Evolutionary conservation across 2,888 invertebrate species (phyloP).

Genomic region (Stramonita haemastoma): DNA sequence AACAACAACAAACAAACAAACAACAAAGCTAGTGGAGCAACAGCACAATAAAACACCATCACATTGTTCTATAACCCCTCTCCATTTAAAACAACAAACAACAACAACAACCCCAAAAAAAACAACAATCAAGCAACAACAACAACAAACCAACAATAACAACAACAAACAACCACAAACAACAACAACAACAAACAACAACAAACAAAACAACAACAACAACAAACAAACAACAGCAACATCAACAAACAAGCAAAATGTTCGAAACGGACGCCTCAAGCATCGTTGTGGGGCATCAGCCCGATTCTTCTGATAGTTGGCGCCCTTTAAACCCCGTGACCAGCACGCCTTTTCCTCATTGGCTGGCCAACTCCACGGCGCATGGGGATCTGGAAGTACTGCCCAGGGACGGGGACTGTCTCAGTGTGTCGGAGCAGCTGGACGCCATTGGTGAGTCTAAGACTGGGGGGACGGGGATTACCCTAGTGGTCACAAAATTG

Average conservation of each 20-base stretch:
- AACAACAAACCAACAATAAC: too few species aligned
- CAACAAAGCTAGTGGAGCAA: too few species aligned
- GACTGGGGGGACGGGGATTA: too few species aligned
- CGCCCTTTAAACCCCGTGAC: conserved; percentile 18
- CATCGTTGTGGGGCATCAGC: conserved; percentile 31
- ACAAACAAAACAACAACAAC: background rate
- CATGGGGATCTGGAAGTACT: conserved; percentile 37
- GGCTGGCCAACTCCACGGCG: conserved; percentile 24
- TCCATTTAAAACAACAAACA: too few species aligned
- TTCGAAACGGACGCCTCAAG: conserved; percentile 31
- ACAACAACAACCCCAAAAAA: too few species aligned
- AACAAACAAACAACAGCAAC: too few species aligned
- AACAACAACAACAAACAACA: conserved; percentile 2
- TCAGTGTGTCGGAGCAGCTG: conserved; percentile 20
- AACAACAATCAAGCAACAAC: too few species aligned
- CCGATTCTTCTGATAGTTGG: conserved; percentile 35
- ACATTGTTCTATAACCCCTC: too few species aligned
- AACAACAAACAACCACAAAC: too few species aligned
- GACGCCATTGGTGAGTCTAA: conserved; percentile 1
- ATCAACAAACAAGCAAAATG: background rate
- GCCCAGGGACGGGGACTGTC: background rate
- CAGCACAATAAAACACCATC: too few species aligned
- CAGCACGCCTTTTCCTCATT: conserved; percentile 34
- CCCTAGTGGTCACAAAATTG: too few species aligned
- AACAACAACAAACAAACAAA: too few species aligned